Conservation (phyloP, 1,140 invertebrate species). For the Formica selysi region DNA sequence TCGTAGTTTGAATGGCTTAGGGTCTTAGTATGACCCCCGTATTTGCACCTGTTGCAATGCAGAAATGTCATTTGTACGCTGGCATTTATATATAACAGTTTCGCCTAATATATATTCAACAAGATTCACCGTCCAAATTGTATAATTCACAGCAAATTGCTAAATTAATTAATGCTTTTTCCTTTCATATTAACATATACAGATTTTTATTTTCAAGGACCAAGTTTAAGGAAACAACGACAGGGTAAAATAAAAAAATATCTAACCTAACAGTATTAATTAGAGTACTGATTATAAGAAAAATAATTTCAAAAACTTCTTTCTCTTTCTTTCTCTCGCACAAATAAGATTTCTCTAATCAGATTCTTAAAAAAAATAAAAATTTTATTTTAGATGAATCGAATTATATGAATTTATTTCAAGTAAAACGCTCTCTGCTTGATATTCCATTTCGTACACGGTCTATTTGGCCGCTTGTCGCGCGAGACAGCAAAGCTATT, state of each 20-base stretch:
- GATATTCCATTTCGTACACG: not conserved
- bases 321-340: too few species aligned
- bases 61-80: slow-evolving; percentile 48
- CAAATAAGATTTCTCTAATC: not conserved
- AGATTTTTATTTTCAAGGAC: not conserved
- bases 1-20: slow-evolving; percentile 58
- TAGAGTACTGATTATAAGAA: not conserved
- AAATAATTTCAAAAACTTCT: not conserved
- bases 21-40: slow-evolving; percentile 47
- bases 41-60: slow-evolving; percentile 63
- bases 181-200: not conserved
- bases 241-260: not conserved
- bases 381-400: slow-evolving; percentile 17
- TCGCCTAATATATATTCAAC: slow-evolving; percentile 33
- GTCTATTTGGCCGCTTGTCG: slow-evolving; percentile 1
- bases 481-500: not conserved
- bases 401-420: not conserved
- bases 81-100: slow-evolving; percentile 42
- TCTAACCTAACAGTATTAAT: not conserved
- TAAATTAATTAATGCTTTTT: not conserved
- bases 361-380: not conserved
- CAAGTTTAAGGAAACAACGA: not conserved
- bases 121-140: slow-evolving; percentile 9
- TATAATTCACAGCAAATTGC: not conserved
- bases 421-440: not conserved